These are phyloP conservation scores for Oceanites oceanicus DNA, from an alignment of 2,113 vertebrate genomes.

Conservation along the genomic window DNA sequence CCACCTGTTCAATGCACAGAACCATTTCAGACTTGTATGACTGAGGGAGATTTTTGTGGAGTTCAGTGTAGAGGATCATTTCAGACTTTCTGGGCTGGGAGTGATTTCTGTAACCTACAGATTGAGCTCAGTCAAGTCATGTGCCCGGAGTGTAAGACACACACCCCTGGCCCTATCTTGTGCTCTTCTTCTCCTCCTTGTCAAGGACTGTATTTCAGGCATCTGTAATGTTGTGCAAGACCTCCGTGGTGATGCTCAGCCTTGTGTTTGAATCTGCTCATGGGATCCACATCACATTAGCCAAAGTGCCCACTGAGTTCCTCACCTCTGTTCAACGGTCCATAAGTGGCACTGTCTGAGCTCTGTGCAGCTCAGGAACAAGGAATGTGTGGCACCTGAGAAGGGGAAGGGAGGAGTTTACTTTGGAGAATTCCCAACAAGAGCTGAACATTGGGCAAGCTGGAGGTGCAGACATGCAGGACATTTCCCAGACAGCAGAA, in stretches of 20 bases:
- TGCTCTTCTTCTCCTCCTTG: background rate
- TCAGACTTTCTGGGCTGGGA: background rate
- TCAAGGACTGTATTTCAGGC: background rate
- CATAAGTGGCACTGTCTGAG: background rate
- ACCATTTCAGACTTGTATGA: background rate
- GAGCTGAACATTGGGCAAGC: background rate
- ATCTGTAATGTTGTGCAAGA: background rate
- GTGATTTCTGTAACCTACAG: background rate
- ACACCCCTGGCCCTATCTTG: background rate
- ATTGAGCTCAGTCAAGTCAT: background rate
- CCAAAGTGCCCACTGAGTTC: background rate
- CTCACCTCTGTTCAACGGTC: background rate
- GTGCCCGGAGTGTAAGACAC: background rate
- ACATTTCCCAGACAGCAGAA: constrained; percentile 9
- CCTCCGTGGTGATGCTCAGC: background rate
- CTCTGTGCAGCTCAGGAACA: background rate
- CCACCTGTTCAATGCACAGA: background rate
- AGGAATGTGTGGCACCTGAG: background rate
- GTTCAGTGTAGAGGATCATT: background rate
- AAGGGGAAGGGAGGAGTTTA: background rate
- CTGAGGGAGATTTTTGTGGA: background rate
- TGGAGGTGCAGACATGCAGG: background rate
- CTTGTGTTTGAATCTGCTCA: background rate
- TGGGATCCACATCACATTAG: background rate
- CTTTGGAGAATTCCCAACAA: background rate